Evolutionary conservation across 2,888 invertebrate genomes (phyloP).

Genomic region (Escarpia spicata): DNA sequence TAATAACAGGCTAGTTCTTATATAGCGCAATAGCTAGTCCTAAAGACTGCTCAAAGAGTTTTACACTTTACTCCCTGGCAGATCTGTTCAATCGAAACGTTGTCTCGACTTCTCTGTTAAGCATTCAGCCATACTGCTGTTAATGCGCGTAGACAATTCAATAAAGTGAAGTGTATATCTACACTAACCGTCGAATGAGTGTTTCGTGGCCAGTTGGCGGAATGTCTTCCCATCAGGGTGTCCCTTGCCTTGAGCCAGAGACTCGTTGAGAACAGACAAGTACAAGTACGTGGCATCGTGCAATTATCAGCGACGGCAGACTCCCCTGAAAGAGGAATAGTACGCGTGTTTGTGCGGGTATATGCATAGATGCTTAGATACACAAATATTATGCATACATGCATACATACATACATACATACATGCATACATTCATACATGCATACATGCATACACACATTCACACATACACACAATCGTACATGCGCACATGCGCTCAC

Average conservation of each 20-base stretch:
- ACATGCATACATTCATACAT: not conserved
- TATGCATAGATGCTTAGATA: not conserved
- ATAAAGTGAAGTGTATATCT: not conserved
- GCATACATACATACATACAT: not conserved
- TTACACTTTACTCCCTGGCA: too few relatives aligned
- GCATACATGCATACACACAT: not conserved
- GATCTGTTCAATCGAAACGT: too few relatives aligned
- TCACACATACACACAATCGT: not conserved
- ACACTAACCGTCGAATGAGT: not conserved
- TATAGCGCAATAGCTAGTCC: too few relatives aligned
- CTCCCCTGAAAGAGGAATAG: conserved; percentile 42
- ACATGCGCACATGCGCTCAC: not conserved
- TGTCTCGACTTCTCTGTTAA: too few relatives aligned
- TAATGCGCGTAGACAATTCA: too few relatives aligned
- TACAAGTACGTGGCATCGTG: conserved; percentile 52
- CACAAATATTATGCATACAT: not conserved
- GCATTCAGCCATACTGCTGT: too few relatives aligned
- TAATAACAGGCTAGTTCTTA: too few relatives aligned
- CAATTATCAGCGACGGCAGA: conserved; percentile 46
- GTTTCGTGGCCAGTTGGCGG: conserved; percentile 39
- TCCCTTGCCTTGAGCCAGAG: conserved; percentile 43
- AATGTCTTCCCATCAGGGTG: conserved; percentile 46
- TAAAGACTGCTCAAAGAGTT: too few relatives aligned
- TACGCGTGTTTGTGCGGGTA: too few relatives aligned
- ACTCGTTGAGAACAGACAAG: conserved; percentile 46